Conservation (phyloP, 2,797 vertebrate genomes). For the Tokudaia muenninki region DNA sequence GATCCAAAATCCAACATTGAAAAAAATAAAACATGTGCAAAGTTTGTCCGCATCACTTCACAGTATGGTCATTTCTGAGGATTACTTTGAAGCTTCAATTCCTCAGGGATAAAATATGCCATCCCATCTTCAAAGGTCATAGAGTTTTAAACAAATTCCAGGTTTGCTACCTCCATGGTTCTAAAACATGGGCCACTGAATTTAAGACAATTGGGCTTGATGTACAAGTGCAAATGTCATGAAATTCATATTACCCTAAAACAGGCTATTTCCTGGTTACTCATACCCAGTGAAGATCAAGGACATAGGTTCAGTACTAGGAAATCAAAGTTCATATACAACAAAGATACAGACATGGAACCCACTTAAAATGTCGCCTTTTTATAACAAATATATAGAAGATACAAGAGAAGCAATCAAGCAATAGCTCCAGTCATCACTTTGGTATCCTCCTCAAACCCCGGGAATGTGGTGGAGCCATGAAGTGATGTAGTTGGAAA, state of each 20-base stretch:
- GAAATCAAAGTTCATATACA: background rate
- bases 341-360: background rate
- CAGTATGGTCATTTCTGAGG: background rate
- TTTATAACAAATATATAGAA: background rate
- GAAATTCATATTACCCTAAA: background rate
- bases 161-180: rapidly evolving
- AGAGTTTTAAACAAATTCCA: rapidly evolving
- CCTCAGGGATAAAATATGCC: background rate
- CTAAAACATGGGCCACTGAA: background rate
- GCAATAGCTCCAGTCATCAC: background rate
- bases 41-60: background rate
- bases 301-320: too few relatives aligned
- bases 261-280: background rate
- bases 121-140: background rate
- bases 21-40: background rate
- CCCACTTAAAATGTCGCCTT: rapidly evolving
- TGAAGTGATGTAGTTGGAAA: background rate
- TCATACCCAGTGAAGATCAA: background rate
- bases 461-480: background rate
- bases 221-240: background rate
- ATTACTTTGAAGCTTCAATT: background rate
- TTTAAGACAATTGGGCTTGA: background rate
- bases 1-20: background rate
- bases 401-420: background rate
- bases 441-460: background rate